phyloP scores from a whole-genome alignment of 2,888 invertebrate species.

The Leptinotarsa haldemani region DNA sequence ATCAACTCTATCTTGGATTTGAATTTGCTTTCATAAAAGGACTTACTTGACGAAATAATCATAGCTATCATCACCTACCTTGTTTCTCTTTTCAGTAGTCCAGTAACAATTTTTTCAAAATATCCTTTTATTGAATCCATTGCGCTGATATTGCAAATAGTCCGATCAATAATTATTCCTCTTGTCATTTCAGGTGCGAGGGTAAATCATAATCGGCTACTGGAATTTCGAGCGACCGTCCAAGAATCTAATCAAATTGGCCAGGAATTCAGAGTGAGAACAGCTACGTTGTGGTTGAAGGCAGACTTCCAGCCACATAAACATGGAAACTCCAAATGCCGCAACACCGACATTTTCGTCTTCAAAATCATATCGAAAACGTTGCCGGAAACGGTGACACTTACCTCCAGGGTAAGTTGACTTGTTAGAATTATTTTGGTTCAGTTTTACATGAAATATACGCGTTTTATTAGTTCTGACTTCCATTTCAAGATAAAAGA shows the following conservation, averaged over 20 bases:
- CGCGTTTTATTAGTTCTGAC: too few species aligned
- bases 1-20: too few species aligned
- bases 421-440: not conserved
- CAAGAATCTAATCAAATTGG: conserved; percentile 66
- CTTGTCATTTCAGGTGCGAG: conserved; percentile 75
- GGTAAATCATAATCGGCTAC: conserved; percentile 85
- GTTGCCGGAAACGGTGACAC: conserved; percentile 72
- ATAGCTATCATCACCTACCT: too few species aligned
- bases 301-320: conserved; percentile 69
- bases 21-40: too few species aligned
- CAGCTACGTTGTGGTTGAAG: conserved; percentile 83
- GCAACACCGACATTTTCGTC: conserved; percentile 62
- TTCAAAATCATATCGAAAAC: conserved; percentile 63
- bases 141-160: not conserved
- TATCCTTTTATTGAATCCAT: too few species aligned
- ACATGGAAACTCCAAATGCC: conserved; percentile 51
- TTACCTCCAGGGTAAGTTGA: conserved; percentile 71
- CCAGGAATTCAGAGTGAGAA: conserved; percentile 78
- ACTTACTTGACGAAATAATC: too few species aligned
- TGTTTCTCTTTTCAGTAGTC: too few species aligned
- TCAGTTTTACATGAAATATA: too few species aligned
- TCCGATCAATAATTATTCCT: too few species aligned
- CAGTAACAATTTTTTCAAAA: too few species aligned
- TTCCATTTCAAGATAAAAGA: too few species aligned
- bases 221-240: conserved; percentile 84